A percentile compares a stretch with the other conserved stretches of the same genome.
Conservation (phyloP, 2,113 vertebrate genomes). For the Peromyscus maniculatus region DNA sequence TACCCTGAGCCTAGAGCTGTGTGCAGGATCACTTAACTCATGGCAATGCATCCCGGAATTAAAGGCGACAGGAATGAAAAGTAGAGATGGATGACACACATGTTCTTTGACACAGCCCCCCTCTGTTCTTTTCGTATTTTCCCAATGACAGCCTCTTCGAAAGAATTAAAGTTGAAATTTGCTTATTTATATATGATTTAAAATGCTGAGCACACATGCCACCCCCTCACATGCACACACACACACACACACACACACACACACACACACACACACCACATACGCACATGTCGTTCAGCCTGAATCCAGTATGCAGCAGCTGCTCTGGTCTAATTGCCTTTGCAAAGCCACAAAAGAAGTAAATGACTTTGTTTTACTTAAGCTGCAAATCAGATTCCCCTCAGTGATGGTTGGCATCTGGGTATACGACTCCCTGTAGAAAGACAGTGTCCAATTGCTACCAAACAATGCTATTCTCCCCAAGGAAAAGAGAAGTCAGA, state of each 20-base stretch:
- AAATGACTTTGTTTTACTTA: conserved; percentile 77
- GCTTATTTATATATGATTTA: conserved; percentile 55
- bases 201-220: neutral
- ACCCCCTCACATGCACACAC: neutral
- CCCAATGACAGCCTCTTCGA: neutral
- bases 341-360: conserved; percentile 66
- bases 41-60: conserved; percentile 54
- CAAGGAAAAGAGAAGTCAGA: conserved; percentile 57
- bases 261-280: neutral
- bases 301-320: conserved; percentile 67
- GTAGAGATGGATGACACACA: conserved; percentile 45
- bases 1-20: conserved; percentile 28
- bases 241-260: neutral
- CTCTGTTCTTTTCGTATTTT: conserved; percentile 25
- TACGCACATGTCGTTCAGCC: neutral
- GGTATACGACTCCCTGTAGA: neutral
- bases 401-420: conserved; percentile 68
- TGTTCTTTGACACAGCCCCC: conserved; percentile 22
- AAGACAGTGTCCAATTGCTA: conserved; percentile 69
- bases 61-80: conserved; percentile 63
- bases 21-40: conserved; percentile 8
- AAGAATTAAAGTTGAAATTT: conserved; percentile 62
- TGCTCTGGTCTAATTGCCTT: conserved; percentile 67
- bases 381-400: conserved; percentile 73
- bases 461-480: conserved; percentile 2